These are phyloP conservation scores for Pammene fasciana DNA, from an alignment of 2,888 invertebrate species.

Conservation along the genomic window DNA sequence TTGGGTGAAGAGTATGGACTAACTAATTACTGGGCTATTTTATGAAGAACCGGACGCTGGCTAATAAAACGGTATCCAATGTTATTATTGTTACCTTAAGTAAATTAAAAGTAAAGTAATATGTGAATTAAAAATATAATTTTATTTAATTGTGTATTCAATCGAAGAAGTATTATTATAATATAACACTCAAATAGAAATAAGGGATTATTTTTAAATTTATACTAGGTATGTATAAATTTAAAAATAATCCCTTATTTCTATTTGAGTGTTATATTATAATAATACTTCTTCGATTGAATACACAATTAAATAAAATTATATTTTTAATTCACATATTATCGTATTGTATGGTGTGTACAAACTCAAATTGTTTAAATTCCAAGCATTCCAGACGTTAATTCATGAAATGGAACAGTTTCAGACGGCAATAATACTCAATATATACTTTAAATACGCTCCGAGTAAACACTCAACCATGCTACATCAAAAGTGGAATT, in stretches of 20 bases:
- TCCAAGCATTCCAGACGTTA: not conserved
- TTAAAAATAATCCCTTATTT: not conserved
- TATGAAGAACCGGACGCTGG: too few species aligned
- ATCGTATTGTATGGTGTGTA: not conserved
- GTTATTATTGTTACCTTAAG: too few species aligned
- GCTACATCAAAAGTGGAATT: slow-evolving; percentile 30
- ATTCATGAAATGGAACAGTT: slow-evolving; percentile 8
- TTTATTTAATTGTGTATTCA: too few species aligned
- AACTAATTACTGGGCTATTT: too few species aligned
- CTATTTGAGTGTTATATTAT: not conserved
- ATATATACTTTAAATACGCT: slow-evolving; percentile 14
- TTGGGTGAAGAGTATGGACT: too few species aligned
- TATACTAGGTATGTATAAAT: not conserved
- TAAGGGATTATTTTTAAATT: not conserved
- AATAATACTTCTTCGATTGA: too few species aligned
- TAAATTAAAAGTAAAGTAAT: too few species aligned
- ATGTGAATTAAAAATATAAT: too few species aligned
- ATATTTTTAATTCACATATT: too few species aligned
- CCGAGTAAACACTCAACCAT: slow-evolving; percentile 27
- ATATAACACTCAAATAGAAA: not conserved
- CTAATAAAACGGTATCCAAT: too few species aligned
- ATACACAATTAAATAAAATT: too few species aligned
- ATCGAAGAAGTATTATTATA: too few species aligned
- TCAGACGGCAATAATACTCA: slow-evolving; percentile 19
- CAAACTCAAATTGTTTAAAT: not conserved